Evolutionary conservation across 2,113 vertebrate genomes (phyloP), one percentile per base, ranked within the genome.

Genomic region (Laticauda colubrina): DNA sequence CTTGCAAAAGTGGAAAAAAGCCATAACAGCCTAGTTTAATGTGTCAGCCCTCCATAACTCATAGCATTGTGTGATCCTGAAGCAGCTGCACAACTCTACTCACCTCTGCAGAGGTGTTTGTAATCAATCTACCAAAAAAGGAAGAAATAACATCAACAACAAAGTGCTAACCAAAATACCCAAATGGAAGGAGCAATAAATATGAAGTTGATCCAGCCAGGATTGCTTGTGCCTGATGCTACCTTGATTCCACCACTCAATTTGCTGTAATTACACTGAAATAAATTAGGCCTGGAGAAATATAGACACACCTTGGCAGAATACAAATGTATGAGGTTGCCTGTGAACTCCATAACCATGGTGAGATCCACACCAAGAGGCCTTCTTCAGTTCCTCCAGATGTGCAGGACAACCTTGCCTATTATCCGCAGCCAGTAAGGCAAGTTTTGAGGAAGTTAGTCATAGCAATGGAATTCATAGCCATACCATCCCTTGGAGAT

Each of bases 21-120:
- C 95, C 96, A 95, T 96, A 97, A 98, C 97, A 97, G 97, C 96
- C 97, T 91, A 94, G 97, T 96, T 96, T 96, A 96, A 95, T 97
- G 96, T 95, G 96, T 96, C 95, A 96, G 94, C 94, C 95, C 96
- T 97, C 93, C 96, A 96, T 97, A 97, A 97, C 96, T 96, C 96
- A 97, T 97, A 92, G 75, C 0, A 0, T 94, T 96, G 96, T 96
- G 97, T 96, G 97, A 96, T 96, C 96, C 95, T 94, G 93, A 92
- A 94, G 69, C 92, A 89, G 61, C 94, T 94, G 92, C 95, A 91
- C 92, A 93, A 94, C 81, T 94, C 94, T 90, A 92, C 96, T 91
- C 87, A 92, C 69, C 91, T 89, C 90, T 81, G 39, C 91, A 6
- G 94, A 96, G 93, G 95, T 95, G 95, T 95, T 96, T 95, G 93